These are phyloP conservation scores for Psittacula echo DNA, from an alignment of 2,797 vertebrate species.

Conservation along the genomic window DNA sequence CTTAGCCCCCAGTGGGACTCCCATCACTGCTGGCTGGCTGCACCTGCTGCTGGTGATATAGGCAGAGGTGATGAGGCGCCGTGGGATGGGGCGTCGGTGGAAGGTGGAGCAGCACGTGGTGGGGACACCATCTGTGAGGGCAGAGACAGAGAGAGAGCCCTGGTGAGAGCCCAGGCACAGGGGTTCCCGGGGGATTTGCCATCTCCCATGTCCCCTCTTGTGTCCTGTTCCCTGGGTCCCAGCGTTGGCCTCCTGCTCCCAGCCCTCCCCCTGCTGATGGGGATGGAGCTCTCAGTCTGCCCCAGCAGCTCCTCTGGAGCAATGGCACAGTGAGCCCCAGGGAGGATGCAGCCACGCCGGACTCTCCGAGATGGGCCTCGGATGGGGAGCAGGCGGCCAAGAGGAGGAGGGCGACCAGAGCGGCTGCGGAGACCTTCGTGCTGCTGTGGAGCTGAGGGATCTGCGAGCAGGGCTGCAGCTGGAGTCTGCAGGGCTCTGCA, in stretches of 20 bases:
- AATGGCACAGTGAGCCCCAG: accelerated
- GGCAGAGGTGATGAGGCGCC: background rate
- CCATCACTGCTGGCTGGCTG: background rate
- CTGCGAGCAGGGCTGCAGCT: background rate
- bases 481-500: background rate
- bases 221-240: background rate
- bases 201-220: accelerated
- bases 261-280: background rate
- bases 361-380: background rate
- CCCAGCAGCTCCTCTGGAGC: background rate
- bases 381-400: background rate
- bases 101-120: background rate
- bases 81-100: accelerated
- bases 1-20: background rate
- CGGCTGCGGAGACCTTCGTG: constrained; percentile 34
- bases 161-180: background rate
- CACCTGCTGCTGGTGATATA: background rate
- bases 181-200: background rate
- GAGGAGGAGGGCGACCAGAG: background rate
- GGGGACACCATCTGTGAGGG: background rate
- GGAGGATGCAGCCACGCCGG: accelerated
- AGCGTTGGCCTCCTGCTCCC: background rate
- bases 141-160: background rate
- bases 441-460: background rate
- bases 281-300: background rate